phyloP scores from a whole-genome alignment of 2,888 invertebrate species.

The Lissocephala sabroskyi region DNA sequence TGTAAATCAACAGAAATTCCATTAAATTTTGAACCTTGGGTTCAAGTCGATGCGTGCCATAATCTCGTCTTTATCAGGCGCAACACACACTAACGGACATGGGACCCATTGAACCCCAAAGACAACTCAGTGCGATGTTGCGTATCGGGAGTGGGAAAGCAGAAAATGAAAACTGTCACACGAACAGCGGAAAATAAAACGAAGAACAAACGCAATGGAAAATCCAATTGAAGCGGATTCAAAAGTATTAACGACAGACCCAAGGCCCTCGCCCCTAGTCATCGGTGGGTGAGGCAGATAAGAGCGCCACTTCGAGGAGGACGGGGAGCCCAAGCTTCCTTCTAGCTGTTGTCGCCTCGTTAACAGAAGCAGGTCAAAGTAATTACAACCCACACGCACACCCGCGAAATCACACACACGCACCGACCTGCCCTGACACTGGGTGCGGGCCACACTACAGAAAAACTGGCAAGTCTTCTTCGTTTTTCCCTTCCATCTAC shows the following conservation, averaged over 20 bases:
- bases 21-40: constrained; percentile 63
- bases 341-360: constrained; percentile 17
- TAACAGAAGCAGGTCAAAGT: constrained; percentile 60
- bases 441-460: too few relatives aligned
- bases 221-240: constrained; percentile 65
- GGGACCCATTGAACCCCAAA: constrained; percentile 10
- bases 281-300: not conserved
- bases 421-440: too few relatives aligned
- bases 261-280: not conserved
- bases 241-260: constrained; percentile 36
- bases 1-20: constrained; percentile 60
- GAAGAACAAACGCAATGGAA: constrained; percentile 11
- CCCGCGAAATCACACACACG: too few relatives aligned
- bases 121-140: constrained; percentile 34
- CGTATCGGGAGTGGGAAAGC: constrained; percentile 45
- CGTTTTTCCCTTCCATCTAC: constrained; percentile 13
- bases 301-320: not conserved
- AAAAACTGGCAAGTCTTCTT: too few relatives aligned
- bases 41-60: constrained; percentile 61
- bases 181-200: constrained; percentile 12
- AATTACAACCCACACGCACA: constrained; percentile 39
- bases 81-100: not conserved
- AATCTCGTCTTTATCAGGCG: constrained; percentile 47
- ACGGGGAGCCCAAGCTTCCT: constrained; percentile 6
- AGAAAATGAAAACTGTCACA: constrained; percentile 45